Evolutionary conservation across 2,113 vertebrate species (phyloP), one percentile per base, ranked within the genome.

Genomic region (Australoheros scitulus): DNA sequence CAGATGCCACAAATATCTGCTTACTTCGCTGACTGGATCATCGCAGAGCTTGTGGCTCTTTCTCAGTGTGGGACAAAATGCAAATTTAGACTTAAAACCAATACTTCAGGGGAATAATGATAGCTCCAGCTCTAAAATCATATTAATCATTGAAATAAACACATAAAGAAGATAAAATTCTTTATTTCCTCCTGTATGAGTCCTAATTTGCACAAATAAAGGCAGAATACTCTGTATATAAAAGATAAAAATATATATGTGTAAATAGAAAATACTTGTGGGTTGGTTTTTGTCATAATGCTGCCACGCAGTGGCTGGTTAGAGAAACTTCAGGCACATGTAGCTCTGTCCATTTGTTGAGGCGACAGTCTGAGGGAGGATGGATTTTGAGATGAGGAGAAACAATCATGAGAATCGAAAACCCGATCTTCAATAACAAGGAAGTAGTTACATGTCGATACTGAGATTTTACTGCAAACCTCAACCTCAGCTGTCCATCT

Each of bases 221-320:
- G 83, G 64, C 89, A 89, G 92, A 90, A 87, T 93, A 93, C 88
- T 95, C 88, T 94, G 87, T 82, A 88, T 93, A 93, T 89, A 93
- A 93, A 94, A 93, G 91, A 89, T 94, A 92, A 91, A 92, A 92
- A 92, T 93, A 92, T 82, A 91, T 89, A 83, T 86, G 87, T 74
- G 68, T 85, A 80, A 76, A 77, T 89, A 87, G 80, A 95, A 92
- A 94, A 93, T 92, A 92, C 82, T 88, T 63, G 34, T 43, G 68
- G 29, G 78, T 90, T 80, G 83, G 82, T 82, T 84, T 89, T 68
- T 92, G 87, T 92, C 72, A 57, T 92, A 93, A 93, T 95, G 85
- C 87, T 93, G 95, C 95, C 95, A 95, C 95, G 93, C 94, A 94
- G 96, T 96, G 95, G 95, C 95, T 90, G 88, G 82, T 87, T 87